Conservation (phyloP, 2,888 invertebrate species). For the Iphiclides podalirius region DNA sequence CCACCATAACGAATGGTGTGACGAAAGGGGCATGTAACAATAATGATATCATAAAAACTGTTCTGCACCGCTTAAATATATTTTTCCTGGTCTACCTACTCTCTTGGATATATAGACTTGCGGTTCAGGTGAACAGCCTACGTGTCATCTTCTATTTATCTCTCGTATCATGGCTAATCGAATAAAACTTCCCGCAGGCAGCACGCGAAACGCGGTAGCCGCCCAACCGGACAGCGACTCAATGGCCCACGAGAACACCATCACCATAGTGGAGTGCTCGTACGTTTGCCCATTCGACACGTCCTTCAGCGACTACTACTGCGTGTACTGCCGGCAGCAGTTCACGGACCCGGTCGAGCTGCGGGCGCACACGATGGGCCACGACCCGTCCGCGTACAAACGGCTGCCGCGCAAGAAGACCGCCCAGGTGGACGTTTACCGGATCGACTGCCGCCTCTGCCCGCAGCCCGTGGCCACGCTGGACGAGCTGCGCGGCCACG, state of each 20-base stretch:
- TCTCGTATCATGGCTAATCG: no score
- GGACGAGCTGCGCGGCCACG: conserved; percentile 47
- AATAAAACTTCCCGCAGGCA: no score
- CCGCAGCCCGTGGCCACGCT: conserved; percentile 43
- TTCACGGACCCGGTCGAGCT: conserved; percentile 57
- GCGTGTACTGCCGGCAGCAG: conserved; percentile 43
- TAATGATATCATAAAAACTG: no score
- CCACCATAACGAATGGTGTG: no score
- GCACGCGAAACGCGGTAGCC: no score
- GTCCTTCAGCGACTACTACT: conserved; percentile 60
- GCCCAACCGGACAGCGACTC: conserved; percentile 31
- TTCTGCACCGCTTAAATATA: no score
- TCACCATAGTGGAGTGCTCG: conserved; percentile 54
- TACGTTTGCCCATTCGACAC: conserved; percentile 62
- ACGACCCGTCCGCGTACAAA: conserved; percentile 52
- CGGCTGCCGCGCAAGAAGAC: conserved; percentile 46
- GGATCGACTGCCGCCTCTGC: conserved; percentile 62
- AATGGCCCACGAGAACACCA: conserved; percentile 45
- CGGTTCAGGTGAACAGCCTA: no score
- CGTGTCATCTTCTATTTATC: no score
- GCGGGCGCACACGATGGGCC: conserved; percentile 52
- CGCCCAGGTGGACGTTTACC: conserved; percentile 49
- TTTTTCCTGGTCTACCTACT: no score
- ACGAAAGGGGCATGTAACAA: no score
- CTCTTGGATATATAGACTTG: no score